phyloP scores from a whole-genome alignment of 2,113 vertebrate species.

The Megaceryle torquata region DNA sequence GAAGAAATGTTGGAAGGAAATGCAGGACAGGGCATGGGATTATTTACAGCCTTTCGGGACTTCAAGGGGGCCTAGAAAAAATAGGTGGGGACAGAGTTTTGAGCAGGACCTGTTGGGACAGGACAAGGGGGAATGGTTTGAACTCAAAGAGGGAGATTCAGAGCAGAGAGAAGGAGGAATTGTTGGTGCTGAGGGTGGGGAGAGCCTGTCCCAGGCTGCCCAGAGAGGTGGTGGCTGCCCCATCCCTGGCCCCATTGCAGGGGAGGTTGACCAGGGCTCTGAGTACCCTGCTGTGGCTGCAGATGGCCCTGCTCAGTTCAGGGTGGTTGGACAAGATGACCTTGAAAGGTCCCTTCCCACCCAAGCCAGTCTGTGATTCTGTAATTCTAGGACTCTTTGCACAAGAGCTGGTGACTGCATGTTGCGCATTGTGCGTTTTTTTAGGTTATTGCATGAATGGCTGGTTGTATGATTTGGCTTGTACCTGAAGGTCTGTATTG shows the following conservation, averaged over 20 bases:
- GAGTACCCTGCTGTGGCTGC: too few relatives aligned
- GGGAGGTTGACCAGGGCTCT: too few relatives aligned
- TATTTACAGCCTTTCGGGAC: neutral
- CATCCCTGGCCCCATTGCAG: neutral
- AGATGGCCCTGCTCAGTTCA: too few relatives aligned
- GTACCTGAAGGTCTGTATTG: fast-evolving
- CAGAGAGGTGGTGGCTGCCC: neutral
- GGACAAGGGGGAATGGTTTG: neutral
- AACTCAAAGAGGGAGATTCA: neutral
- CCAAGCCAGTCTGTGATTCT: neutral
- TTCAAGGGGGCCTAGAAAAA: neutral
- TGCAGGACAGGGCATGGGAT: neutral
- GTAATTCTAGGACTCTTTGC: neutral
- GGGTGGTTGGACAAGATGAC: too few relatives aligned
- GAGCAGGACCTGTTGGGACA: neutral
- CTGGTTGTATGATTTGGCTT: fast-evolving
- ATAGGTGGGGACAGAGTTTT: neutral
- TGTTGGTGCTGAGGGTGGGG: neutral
- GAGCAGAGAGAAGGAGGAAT: neutral
- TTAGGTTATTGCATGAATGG: neutral
- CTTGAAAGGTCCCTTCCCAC: too few relatives aligned
- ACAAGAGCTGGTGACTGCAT: neutral
- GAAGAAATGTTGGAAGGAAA: neutral
- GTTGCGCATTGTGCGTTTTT: neutral
- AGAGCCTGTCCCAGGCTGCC: neutral